phyloP scores from a whole-genome alignment of 2,113 vertebrate genomes.

The Bujurquina vittata region DNA sequence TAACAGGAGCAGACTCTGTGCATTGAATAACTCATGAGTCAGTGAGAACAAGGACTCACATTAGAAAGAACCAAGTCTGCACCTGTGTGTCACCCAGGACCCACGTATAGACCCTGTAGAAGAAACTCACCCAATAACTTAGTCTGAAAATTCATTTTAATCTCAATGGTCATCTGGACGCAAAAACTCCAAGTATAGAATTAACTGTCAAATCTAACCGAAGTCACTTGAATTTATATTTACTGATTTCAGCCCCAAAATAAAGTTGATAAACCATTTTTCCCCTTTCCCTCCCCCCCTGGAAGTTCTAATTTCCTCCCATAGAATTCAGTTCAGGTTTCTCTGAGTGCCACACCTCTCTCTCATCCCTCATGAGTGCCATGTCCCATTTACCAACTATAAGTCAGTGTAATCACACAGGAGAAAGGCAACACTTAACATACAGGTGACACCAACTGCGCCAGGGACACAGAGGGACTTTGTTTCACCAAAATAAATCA shows the following conservation, averaged over 20 bases:
- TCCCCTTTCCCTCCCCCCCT: too few species aligned
- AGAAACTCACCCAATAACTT: neutral
- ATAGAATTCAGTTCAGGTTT: neutral
- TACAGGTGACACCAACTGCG: neutral
- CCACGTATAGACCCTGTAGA: neutral
- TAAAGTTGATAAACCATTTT: neutral
- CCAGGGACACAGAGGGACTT: conserved; percentile 22
- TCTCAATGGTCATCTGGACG: neutral
- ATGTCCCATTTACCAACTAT: neutral
- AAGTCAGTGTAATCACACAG: neutral
- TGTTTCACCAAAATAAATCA: conserved; percentile 33
- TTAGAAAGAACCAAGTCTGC: conserved; percentile 31
- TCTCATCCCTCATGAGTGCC: neutral
- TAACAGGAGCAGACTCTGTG: conserved; percentile 9
- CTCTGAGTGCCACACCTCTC: neutral
- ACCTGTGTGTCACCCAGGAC: neutral
- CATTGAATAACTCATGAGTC: conserved; percentile 27
- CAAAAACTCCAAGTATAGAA: neutral
- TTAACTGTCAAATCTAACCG: neutral
- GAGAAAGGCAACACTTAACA: neutral
- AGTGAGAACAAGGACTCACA: conserved; percentile 12
- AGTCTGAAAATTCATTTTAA: neutral
- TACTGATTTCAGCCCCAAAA: neutral
- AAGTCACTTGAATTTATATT: neutral
- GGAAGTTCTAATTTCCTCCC: neutral